These are phyloP conservation scores for Toxotes jaculatrix DNA, from an alignment of 2,113 vertebrate species.

Conservation along the genomic window DNA sequence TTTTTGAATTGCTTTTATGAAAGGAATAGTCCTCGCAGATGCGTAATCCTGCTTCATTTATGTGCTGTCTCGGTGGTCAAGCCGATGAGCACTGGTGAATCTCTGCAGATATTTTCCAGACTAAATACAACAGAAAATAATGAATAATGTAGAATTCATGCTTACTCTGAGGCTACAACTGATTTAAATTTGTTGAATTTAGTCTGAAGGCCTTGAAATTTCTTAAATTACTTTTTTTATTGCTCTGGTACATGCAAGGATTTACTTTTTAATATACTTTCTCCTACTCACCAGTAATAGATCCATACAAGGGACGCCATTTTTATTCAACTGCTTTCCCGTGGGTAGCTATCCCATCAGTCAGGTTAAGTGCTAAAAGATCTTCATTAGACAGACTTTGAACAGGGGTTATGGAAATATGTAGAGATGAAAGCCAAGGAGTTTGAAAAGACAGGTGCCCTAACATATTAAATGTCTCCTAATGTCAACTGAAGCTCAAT, in stretches of 20 bases:
- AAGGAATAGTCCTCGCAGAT: background rate
- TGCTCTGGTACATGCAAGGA: slow-evolving; percentile 17
- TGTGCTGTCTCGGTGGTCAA: background rate
- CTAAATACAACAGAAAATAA: background rate
- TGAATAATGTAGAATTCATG: background rate
- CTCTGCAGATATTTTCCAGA: slow-evolving; percentile 8
- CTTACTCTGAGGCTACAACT: background rate
- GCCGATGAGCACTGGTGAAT: background rate
- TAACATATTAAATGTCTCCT: slow-evolving; percentile 16
- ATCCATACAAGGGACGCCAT: slow-evolving; percentile 19
- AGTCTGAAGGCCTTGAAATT: slow-evolving; percentile 18
- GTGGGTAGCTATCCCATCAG: slow-evolving; percentile 25
- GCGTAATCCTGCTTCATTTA: background rate
- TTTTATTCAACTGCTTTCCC: slow-evolving; percentile 15
- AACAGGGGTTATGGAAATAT: slow-evolving; percentile 32
- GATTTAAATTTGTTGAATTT: slow-evolving; percentile 13
- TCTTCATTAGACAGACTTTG: slow-evolving; percentile 37
- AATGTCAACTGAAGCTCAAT: slow-evolving; percentile 31
- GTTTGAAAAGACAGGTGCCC: slow-evolving; percentile 32
- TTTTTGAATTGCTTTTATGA: slow-evolving; percentile 1
- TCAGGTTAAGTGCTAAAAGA: slow-evolving; percentile 49
- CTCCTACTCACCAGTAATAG: slow-evolving; percentile 19
- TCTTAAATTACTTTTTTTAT: slow-evolving; percentile 17
- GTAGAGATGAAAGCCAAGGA: slow-evolving; percentile 12
- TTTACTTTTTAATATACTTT: slow-evolving; percentile 24